Percentiles rank a stretch among this genome's conserved stretches.
phyloP scores from a whole-genome alignment of 2,888 invertebrate genomes.

The Choreutis nemorana region DNA sequence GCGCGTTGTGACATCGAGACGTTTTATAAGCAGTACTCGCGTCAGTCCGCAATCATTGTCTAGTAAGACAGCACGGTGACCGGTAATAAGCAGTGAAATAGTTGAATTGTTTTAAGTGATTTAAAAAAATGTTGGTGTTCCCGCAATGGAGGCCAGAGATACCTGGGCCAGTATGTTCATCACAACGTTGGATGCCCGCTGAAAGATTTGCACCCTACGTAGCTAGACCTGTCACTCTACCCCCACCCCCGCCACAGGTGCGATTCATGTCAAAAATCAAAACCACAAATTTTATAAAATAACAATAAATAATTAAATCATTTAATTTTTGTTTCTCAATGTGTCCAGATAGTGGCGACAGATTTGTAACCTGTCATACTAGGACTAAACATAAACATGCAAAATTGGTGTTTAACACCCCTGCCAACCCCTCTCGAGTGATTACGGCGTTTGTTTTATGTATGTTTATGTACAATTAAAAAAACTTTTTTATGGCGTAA shows the following conservation, averaged over 20 bases:
- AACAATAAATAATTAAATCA: too few species aligned
- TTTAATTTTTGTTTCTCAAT: too few species aligned
- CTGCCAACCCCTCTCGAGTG: too few species aligned
- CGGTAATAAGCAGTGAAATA: constrained; percentile 15
- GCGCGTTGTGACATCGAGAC: constrained; percentile 44
- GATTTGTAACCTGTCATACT: too few species aligned
- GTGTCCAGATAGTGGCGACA: too few species aligned
- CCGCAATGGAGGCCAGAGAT: constrained; percentile 50
- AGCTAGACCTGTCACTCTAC: constrained; percentile 34
- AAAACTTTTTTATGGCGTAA: constrained; percentile 15
- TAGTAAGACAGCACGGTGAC: constrained; percentile 41
- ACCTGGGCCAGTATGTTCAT: constrained; percentile 38
- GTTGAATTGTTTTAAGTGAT: constrained; percentile 13
- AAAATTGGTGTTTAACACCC: too few species aligned
- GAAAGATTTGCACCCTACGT: constrained; percentile 53
- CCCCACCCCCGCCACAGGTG: constrained; percentile 49
- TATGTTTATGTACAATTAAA: constrained; percentile 6
- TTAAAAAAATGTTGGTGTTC: constrained; percentile 49
- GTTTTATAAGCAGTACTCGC: constrained; percentile 55
- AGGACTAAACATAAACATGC: too few species aligned
- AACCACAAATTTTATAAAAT: constrained; percentile 4
- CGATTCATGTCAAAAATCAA: constrained; percentile 7
- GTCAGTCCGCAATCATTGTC: constrained; percentile 38
- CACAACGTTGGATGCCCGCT: constrained; percentile 49
- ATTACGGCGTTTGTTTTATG: too few species aligned